These are phyloP conservation scores for Macquaria ambigua DNA, from an alignment of 2,113 vertebrate species.

Conservation along the genomic window DNA sequence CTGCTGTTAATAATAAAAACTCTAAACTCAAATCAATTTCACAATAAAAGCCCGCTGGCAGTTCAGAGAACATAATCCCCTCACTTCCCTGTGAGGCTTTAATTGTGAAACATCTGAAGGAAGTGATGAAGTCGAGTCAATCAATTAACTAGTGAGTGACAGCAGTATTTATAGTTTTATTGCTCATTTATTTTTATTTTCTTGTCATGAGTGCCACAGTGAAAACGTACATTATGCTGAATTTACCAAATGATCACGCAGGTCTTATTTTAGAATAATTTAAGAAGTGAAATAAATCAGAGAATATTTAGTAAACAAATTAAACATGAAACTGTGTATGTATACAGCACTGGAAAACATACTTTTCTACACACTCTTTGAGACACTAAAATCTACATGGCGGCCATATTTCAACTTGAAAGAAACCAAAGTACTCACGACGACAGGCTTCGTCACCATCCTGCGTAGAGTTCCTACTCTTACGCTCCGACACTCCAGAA, in stretches of 20 bases:
- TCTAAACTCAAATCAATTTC: not conserved
- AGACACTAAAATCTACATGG: not conserved
- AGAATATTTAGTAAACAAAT: not conserved
- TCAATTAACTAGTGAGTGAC: too few relatives aligned
- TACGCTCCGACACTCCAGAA: conserved; percentile 93
- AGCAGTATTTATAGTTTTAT: too few relatives aligned
- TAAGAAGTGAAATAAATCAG: not conserved
- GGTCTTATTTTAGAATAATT: not conserved
- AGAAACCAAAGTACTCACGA: conserved; percentile 85
- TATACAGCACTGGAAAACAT: not conserved
- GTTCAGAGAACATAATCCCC: not conserved
- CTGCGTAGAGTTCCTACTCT: conserved; percentile 92
- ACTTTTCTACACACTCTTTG: not conserved
- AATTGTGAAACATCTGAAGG: not conserved
- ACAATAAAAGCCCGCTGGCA: not conserved
- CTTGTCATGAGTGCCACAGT: too few relatives aligned
- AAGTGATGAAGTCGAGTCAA: not conserved
- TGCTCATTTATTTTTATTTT: too few relatives aligned
- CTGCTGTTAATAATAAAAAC: not conserved
- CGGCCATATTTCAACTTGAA: not conserved
- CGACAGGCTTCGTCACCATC: conserved; percentile 92
- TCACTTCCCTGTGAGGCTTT: too few relatives aligned
- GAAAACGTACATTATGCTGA: not conserved
- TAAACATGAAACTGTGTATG: too few relatives aligned
- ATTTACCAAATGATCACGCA: not conserved